phyloP scores from a whole-genome alignment of 2,113 vertebrate species.

The Lepidothrix coronata region DNA sequence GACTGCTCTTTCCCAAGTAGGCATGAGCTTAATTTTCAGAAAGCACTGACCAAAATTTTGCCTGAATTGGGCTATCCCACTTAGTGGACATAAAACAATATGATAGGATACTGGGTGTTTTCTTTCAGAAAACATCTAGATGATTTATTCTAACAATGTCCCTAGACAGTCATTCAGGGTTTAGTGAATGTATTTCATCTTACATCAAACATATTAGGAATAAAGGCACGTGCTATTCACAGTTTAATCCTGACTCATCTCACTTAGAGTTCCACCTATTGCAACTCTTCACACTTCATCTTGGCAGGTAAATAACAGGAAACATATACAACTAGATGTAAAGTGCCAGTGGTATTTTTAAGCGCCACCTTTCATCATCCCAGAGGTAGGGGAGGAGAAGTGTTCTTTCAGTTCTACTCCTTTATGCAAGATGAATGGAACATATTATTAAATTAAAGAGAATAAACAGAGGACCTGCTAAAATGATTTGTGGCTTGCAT shows the following conservation, averaged over 20 bases:
- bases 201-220: not conserved
- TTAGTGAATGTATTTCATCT: not conserved
- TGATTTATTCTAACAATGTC: not conserved
- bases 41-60: not conserved
- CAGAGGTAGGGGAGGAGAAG: not conserved
- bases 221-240: not conserved
- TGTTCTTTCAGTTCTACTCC: not conserved
- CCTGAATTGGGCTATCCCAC: not conserved
- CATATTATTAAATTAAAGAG: not conserved
- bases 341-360: not conserved
- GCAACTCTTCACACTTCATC: not conserved
- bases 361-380: accelerated
- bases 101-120: not conserved
- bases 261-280: not conserved
- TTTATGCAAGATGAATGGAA: not conserved
- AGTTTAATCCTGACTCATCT: not conserved
- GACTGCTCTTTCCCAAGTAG: not conserved
- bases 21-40: not conserved
- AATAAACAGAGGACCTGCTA: not conserved
- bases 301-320: not conserved
- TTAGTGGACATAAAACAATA: not conserved
- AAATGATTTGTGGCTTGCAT: not conserved
- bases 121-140: not conserved
- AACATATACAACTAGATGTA: not conserved
- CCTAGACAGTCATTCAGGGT: not conserved